phyloP scores from a whole-genome alignment of 92 coral and sea anemone genomes.

The Phenganax subtilis region DNA sequence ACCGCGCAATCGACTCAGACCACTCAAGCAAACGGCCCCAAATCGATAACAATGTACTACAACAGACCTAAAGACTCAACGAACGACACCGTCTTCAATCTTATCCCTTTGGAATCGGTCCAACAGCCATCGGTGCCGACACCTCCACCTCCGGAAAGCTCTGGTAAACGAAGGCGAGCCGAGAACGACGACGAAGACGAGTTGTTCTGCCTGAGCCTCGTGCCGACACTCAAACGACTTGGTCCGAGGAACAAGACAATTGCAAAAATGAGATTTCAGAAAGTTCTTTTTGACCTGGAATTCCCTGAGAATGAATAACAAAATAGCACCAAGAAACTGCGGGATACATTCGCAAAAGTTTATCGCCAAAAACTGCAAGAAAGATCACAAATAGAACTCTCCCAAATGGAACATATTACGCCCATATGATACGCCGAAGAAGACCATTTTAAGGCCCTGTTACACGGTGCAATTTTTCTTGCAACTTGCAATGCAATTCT shows the following conservation, averaged over 20 bases:
- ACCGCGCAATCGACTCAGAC: neutral
- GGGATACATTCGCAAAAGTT: too few species aligned
- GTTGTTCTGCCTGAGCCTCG: conserved; percentile 30
- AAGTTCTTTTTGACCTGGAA: conserved; percentile 27
- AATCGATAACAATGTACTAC: conserved; percentile 34
- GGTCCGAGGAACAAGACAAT: conserved; percentile 24
- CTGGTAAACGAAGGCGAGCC: conserved; percentile 13
- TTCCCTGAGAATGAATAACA: conserved; percentile 11
- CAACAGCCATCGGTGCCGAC: neutral
- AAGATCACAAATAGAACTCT: too few species aligned
- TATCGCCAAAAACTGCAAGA: too few species aligned
- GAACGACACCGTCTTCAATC: neutral
- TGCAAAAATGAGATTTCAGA: conserved; percentile 33
- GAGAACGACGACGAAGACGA: conserved; percentile 36
- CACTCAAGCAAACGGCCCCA: conserved; percentile 5
- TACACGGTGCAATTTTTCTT: too few species aligned
- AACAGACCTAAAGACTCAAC: conserved; percentile 4
- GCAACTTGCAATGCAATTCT: too few species aligned
- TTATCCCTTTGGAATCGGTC: conserved; percentile 13
- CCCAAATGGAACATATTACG: too few species aligned
- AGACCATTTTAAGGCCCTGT: too few species aligned
- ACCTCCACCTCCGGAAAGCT: conserved; percentile 7
- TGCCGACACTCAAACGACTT: conserved; percentile 27
- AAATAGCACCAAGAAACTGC: too few species aligned
- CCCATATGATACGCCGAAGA: too few species aligned